Conservation (phyloP, 2,113 vertebrate species). For the Halcyon senegalensis region DNA sequence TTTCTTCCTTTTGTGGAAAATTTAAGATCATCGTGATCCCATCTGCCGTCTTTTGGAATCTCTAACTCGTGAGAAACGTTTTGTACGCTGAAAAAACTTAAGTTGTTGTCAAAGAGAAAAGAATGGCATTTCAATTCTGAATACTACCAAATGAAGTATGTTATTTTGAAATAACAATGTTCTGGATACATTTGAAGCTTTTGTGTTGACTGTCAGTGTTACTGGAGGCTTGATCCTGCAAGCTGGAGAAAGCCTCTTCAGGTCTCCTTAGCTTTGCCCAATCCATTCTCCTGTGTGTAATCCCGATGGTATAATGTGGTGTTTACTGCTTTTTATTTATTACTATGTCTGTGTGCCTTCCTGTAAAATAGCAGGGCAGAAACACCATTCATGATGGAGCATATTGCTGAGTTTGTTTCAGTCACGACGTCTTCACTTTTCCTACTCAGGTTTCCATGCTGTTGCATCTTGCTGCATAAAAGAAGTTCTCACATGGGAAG, state of each 20-base stretch:
- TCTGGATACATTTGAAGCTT: slow-evolving; percentile 9
- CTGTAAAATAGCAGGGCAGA: neutral
- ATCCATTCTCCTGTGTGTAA: neutral
- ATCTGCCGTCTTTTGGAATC: neutral
- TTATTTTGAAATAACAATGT: neutral
- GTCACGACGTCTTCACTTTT: neutral
- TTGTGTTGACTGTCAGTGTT: slow-evolving; percentile 30
- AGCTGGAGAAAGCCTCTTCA: neutral
- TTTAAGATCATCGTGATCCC: neutral
- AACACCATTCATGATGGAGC: neutral
- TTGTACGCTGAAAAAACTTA: neutral
- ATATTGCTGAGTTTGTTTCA: neutral
- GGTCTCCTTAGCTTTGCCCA: neutral
- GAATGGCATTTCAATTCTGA: slow-evolving; percentile 63
- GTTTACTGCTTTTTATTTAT: neutral
- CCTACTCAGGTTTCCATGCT: neutral
- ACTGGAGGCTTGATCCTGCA: neutral
- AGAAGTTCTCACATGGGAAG: neutral
- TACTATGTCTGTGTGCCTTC: neutral
- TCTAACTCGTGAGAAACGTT: neutral
- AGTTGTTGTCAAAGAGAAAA: neutral
- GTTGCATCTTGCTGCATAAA: neutral
- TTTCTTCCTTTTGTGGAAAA: slow-evolving; percentile 27
- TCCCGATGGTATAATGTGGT: neutral
- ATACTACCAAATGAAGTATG: slow-evolving; percentile 34